Base-by-base conservation (phyloP, 2,797 vertebrate species). In the Siniperca scherzeri region DNA sequence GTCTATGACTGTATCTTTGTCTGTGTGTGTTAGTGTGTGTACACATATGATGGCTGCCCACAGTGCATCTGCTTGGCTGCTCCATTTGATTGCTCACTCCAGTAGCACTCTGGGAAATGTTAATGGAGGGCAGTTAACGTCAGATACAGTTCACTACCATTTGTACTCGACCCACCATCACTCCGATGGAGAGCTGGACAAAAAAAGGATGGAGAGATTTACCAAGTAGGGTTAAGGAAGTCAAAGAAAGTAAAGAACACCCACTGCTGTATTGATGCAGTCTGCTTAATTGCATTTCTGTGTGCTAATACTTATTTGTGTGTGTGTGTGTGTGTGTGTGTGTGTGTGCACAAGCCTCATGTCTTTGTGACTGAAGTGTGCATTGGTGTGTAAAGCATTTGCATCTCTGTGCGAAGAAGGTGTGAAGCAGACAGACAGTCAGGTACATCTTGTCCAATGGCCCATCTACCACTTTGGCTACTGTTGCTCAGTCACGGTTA, bases 111-210 rank as follows among this genome's bases (percentile, higher is more conserved):
- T 84, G 74, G 81, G 72, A 93, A 94, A 92, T 91, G 89, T 91
- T 92, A 93, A 87, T 91, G 81, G 62, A 68, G 83, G 86, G 78
- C 86, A 88, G 85, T 91, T 91, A 89, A 87, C 46, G n/a, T 81
- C 81, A 81, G 74, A 81, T 78, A 80, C 78, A 87, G 69, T 86
- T 76, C 81, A 77, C 67, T 79, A 59, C 78, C 59, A 71, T 84
- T 46, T 83, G 74, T 73, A 80, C 46, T 78, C 42, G 9, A 52
- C 62, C 85, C 70, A 33, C 33, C 64, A 38, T 50, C 69, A 61
- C 44, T 57, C 62, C 1, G 12, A 16, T 52, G 42, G 61, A 76
- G 55, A 80, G 42, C 74, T 9, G 22, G 67, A 70, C 22, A 16
- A 27, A 22, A 59, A 21, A 62, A 64, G 12, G 21, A n/a, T 65